Evolutionary conservation across 2,113 vertebrate genomes (phyloP), one percentile per base, ranked within the genome.

Genomic region (Takifugu flavidus): DNA sequence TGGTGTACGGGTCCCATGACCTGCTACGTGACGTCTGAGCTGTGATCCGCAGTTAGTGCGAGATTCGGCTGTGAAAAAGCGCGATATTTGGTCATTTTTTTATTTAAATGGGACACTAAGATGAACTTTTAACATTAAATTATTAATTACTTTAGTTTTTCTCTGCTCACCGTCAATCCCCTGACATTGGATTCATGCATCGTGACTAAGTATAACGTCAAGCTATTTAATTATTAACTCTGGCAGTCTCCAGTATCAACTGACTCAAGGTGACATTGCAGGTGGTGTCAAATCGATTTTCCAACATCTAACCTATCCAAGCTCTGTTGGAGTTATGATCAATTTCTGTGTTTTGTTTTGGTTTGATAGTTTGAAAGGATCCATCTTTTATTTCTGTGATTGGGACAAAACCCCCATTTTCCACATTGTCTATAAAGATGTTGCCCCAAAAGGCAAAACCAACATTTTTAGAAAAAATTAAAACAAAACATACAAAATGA

Each of bases 1-100:
- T 66, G 70, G 46, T 63, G 74, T 46, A 53, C 56, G 27, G 59
- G 60, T 90, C 90, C 85, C 90, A 78, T 91, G 90, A 91, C 77
- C 65, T n/a, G 15, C 53, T 67, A 75, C 70, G 72, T 62, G 76
- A 51, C 56, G 62, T 69, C 63, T 66, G 39, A 29, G 25, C 43
- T 25, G 26, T 25, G 43, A 68, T 29, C 72, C 52, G 76, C 74
- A 82, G 67, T 62, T n/a, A 20, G 20, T 31, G 26, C 20, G 3
- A 62, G 1, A 59, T 43, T 11, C 6, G 12, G 20, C 1, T 20
- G 3, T 10, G 34, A 4, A 39, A 39, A 39, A 10, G 11, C 34
- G 34, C 34, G 11, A 10, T 39, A 39, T 39, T 1, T 39, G 34
- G 34, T 39, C 34, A 39, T 11, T 39, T 11, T 10, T 39, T 39